Base-by-base conservation (phyloP, 2,888 invertebrate genomes). In the Tetragnatha montana region DNA sequence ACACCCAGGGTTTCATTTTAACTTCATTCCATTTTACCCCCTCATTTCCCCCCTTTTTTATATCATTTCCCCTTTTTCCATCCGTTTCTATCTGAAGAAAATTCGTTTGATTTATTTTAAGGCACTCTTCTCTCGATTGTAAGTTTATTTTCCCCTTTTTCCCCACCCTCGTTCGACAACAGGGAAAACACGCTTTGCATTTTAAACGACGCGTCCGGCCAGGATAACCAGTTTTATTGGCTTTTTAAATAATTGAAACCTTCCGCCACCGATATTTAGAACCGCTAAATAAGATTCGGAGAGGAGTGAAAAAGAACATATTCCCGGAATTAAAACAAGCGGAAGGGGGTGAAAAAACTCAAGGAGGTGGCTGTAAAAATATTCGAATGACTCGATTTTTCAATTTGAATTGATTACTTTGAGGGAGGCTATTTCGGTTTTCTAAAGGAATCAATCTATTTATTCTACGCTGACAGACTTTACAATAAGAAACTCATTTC, bases 161-260 rank as follows among this genome's bases (percentile, higher is more conserved):
- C 70, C 47, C 10, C n/a, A 21, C 47, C 70, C 12, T 4, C 35
- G 21, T n/a, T 73, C 35, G 19, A 69, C 69, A 47, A 71, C 60
- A 35, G 73, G 73, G 79, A 83, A 50, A 50, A 85, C 81, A 35
- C 75, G 75, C 22, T 89, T 89, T 89, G 84, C 85, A 89, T 85
- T 89, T 89, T 89, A 89, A 89, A 89, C 85, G 85, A 71, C 82
- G 76, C 50, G 68, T 70, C 21, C 79, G 71, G 79, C 35, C n/a
- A 19, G 22, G 68, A 80, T 73, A 86, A 83, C 84, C 75, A 89
- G 85, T 89, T 88, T 89, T 89, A 89, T 89, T 89, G 89, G 89
- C 89, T 81, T 89, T 85, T 89, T 89, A 89, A 89, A 89, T 89
- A 85, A 89, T 89, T 89, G 89, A 89, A 89, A 89, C 81, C 76